A percentile compares a stretch with the other conserved stretches of the same genome.
These are phyloP conservation scores for Chrysolina americana DNA, from an alignment of 2,888 invertebrate genomes.

Conservation along the genomic window DNA sequence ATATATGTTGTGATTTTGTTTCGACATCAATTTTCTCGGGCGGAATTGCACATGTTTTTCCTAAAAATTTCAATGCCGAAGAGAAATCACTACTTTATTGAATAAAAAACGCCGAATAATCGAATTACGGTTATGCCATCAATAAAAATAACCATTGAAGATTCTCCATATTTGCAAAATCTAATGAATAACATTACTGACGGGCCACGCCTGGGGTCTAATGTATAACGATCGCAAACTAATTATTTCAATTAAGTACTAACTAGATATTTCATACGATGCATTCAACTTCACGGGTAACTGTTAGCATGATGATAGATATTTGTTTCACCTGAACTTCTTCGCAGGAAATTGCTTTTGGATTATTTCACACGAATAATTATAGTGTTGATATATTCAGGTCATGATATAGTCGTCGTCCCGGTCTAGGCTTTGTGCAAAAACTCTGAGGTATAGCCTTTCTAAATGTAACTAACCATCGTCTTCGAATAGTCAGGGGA, in stretches of 20 bases:
- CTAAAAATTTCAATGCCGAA: too few relatives aligned
- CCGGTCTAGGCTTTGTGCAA: neutral
- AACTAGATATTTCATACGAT: conserved; percentile 9
- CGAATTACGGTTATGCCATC: neutral
- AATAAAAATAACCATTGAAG: neutral
- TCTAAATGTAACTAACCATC: too few relatives aligned
- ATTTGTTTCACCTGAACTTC: conserved; percentile 9
- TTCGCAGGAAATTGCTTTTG: conserved; percentile 14
- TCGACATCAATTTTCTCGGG: too few relatives aligned
- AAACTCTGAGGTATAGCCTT: too few relatives aligned
- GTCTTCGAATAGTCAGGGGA: too few relatives aligned
- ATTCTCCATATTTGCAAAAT: conserved; percentile 9
- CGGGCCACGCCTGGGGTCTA: conserved; percentile 6
- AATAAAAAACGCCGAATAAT: too few relatives aligned
- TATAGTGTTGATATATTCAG: neutral
- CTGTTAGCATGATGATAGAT: conserved; percentile 15
- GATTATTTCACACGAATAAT: neutral
- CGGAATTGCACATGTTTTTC: too few relatives aligned
- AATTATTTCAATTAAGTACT: conserved; percentile 22
- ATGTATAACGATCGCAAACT: conserved; percentile 15
- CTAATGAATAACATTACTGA: conserved; percentile 17
- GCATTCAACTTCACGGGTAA: conserved; percentile 12
- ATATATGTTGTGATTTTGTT: too few relatives aligned
- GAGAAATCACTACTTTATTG: too few relatives aligned
- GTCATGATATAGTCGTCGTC: neutral